phyloP scores from a whole-genome alignment of 2,113 vertebrate species.

The Saguinus midas region DNA sequence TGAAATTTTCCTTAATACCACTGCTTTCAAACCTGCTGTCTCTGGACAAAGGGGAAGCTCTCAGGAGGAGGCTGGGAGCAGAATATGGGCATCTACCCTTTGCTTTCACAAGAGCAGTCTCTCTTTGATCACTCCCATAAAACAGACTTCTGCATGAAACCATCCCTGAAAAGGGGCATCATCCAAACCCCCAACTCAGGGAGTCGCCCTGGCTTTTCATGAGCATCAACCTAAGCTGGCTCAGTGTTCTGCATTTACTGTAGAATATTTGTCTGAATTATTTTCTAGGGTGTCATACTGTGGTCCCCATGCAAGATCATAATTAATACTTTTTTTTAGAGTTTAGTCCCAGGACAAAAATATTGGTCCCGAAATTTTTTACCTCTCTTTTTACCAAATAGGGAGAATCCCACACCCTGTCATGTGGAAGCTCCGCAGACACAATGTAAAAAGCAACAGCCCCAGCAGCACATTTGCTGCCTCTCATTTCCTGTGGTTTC shows the following conservation, averaged over 20 bases:
- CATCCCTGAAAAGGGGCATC: not conserved
- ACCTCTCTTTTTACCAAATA: not conserved
- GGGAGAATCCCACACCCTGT: accelerated
- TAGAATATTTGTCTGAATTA: no score
- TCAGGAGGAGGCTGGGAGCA: not conserved
- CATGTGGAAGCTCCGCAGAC: accelerated
- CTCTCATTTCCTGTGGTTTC: not conserved
- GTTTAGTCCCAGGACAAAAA: not conserved
- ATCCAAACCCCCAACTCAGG: not conserved
- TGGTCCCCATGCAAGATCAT: not conserved
- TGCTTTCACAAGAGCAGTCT: not conserved
- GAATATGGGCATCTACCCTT: not conserved
- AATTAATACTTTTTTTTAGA: not conserved
- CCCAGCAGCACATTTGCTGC: accelerated
- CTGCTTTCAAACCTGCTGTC: not conserved
- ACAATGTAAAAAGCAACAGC: accelerated
- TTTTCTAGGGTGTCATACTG: accelerated
- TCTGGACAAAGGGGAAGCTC: not conserved
- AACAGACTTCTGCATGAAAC: not conserved
- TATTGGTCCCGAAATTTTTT: not conserved
- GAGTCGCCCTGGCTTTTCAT: not conserved
- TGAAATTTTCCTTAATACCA: not conserved
- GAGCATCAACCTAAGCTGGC: not conserved
- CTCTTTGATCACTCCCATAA: not conserved
- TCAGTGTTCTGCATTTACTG: not conserved